These are phyloP conservation scores for Chlorocebus sabaeus DNA, from an alignment of 2,113 vertebrate species.

Conservation along the genomic window DNA sequence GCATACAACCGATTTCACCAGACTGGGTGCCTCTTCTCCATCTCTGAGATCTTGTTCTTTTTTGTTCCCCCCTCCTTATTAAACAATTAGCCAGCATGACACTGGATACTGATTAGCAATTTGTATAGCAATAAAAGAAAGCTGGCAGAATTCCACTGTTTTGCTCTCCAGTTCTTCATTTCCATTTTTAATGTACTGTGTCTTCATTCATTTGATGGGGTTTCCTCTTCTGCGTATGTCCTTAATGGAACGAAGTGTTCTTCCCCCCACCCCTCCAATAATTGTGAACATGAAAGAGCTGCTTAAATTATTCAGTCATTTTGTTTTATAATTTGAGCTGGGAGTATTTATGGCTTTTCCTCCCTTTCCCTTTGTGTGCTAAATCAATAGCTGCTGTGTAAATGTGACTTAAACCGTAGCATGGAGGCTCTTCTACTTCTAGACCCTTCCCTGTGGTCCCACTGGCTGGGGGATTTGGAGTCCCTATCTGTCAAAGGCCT, in stretches of 20 bases:
- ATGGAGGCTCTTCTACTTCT: neutral
- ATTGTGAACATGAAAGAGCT: slow-evolving; percentile 71
- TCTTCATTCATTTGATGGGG: slow-evolving; percentile 76
- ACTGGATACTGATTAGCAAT: slow-evolving; percentile 77
- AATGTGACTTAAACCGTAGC: neutral
- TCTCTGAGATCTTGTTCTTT: neutral
- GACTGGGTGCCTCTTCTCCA: neutral
- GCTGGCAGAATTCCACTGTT: slow-evolving; percentile 81
- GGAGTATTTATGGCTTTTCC: neutral
- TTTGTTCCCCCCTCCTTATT: slow-evolving; percentile 16
- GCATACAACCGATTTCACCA: neutral
- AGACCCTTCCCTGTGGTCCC: neutral
- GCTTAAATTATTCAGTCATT: slow-evolving; percentile 2
- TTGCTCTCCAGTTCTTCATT: slow-evolving; percentile 84
- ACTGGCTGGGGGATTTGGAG: neutral
- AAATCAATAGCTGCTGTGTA: neutral
- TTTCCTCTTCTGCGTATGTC: slow-evolving; percentile 76
- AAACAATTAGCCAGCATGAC: slow-evolving; percentile 74
- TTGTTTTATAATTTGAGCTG: neutral
- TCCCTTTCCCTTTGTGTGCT: neutral
- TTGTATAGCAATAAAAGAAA: slow-evolving; percentile 77
- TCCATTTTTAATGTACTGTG: slow-evolving; percentile 83
- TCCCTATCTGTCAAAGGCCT: neutral
- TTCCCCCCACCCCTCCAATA: slow-evolving; percentile 47
- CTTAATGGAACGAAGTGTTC: slow-evolving; percentile 70